phyloP scores from a whole-genome alignment of 2,888 invertebrate species.

The Beris morrisii region DNA sequence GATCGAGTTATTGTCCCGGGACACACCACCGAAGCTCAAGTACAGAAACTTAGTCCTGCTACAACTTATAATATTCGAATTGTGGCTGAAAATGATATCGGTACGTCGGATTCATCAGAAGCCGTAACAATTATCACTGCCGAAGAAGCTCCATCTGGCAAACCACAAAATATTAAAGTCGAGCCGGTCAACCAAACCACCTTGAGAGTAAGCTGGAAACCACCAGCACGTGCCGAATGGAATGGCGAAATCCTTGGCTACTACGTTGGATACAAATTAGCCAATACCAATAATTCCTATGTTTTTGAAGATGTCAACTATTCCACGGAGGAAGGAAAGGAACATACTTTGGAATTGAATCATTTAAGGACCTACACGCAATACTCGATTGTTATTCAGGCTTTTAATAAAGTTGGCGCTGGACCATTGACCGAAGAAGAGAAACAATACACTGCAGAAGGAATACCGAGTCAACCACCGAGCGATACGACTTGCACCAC shows the following conservation, averaged over 20 bases:
- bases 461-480: constrained; percentile 88
- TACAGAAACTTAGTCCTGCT: constrained; percentile 84
- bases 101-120: constrained; percentile 89
- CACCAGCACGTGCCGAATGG: constrained; percentile 86
- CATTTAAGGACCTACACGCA: constrained; percentile 90
- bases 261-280: constrained; percentile 86
- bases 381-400: constrained; percentile 94
- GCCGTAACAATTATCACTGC: constrained; percentile 93
- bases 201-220: constrained; percentile 86
- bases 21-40: constrained; percentile 84
- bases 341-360: constrained; percentile 80
- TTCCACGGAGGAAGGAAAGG: constrained; percentile 87
- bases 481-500: constrained; percentile 91
- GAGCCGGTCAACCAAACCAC: constrained; percentile 87
- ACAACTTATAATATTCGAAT: constrained; percentile 92
- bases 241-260: constrained; percentile 90
- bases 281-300: constrained; percentile 82
- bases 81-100: constrained; percentile 91
- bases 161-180: constrained; percentile 80
- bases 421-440: constrained; percentile 89
- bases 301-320: constrained; percentile 91
- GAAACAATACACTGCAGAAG: constrained; percentile 92
- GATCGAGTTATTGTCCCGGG: constrained; percentile 89
- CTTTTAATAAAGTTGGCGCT: constrained; percentile 91
- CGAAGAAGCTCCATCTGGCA: constrained; percentile 86